These are phyloP conservation scores for Cepaea nemoralis DNA, from an alignment of 1,140 invertebrate species.

Conservation along the genomic window DNA sequence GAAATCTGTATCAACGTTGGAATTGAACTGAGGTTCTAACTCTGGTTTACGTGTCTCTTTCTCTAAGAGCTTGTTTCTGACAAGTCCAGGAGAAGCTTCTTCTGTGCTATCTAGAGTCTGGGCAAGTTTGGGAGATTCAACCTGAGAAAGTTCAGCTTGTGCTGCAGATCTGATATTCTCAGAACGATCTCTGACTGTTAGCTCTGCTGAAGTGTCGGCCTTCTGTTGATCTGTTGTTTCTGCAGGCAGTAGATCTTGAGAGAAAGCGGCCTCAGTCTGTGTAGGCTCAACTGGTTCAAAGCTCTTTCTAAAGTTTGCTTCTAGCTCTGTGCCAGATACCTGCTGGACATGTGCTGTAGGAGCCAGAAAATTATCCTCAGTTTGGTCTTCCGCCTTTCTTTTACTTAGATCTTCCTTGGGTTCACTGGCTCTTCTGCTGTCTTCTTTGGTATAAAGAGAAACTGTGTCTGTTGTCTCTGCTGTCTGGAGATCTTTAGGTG, in stretches of 20 bases:
- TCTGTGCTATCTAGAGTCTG: not conserved
- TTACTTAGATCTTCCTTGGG: not conserved
- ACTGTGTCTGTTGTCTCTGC: not conserved
- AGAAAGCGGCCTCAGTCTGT: not conserved
- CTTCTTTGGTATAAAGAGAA: not conserved
- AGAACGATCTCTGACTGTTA: slow-evolving; percentile 81
- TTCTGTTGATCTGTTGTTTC: not conserved
- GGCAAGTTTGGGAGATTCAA: not conserved
- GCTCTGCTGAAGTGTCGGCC: not conserved
- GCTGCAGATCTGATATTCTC: not conserved
- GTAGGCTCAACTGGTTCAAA: not conserved
- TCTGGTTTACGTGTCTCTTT: not conserved
- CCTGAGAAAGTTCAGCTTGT: not conserved
- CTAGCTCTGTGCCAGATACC: not conserved
- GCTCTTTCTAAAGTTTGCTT: not conserved
- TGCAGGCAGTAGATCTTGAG: not conserved
- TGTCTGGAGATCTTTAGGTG: not conserved
- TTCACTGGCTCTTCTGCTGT: not conserved
- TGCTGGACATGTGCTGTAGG: not conserved
- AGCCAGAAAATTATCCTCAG: not conserved
- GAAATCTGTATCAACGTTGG: not conserved
- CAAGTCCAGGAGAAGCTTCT: not conserved
- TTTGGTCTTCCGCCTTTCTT: not conserved
- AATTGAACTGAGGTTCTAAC: not conserved
- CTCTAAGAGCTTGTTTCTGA: not conserved